phyloP scores from a whole-genome alignment of 2,888 invertebrate species.

The Merodon equestris region DNA sequence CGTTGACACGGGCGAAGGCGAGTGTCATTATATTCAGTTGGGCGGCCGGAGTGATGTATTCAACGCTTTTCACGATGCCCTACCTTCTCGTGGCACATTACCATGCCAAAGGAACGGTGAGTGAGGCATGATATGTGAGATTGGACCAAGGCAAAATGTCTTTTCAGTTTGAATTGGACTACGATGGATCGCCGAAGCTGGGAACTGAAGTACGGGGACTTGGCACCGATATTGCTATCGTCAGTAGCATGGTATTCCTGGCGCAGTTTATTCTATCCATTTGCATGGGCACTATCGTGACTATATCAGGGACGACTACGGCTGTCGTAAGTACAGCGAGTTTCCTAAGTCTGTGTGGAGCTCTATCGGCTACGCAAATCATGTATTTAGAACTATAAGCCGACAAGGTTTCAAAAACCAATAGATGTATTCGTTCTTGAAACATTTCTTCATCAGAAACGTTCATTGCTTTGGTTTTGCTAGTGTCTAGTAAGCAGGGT shows the following conservation, averaged over 20 bases:
- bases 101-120: slow-evolving; percentile 93
- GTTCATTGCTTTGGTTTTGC: no score
- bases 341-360: slow-evolving; percentile 90
- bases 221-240: slow-evolving; percentile 96
- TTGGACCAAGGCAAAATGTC: not conserved
- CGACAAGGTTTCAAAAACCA: not conserved
- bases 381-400: slow-evolving; percentile 91
- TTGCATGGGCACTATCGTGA: slow-evolving; percentile 91
- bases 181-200: slow-evolving; percentile 80
- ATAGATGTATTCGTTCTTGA: not conserved
- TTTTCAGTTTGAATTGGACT: slow-evolving; percentile 82
- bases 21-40: slow-evolving; percentile 94
- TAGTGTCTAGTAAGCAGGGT: no score
- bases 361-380: slow-evolving; percentile 90
- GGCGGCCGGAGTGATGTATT: slow-evolving; percentile 98
- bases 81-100: slow-evolving; percentile 96
- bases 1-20: slow-evolving; percentile 85
- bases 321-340: slow-evolving; percentile 93
- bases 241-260: slow-evolving; percentile 97
- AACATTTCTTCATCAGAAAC: no score
- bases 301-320: slow-evolving; percentile 89
- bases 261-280: slow-evolving; percentile 95
- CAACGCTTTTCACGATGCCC: slow-evolving; percentile 98
- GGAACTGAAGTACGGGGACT: slow-evolving; percentile 89
- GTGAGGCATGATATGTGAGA: slow-evolving; percentile 69